Base-by-base conservation (phyloP, 2,888 invertebrate genomes). In the Xanthia icteritia region DNA sequence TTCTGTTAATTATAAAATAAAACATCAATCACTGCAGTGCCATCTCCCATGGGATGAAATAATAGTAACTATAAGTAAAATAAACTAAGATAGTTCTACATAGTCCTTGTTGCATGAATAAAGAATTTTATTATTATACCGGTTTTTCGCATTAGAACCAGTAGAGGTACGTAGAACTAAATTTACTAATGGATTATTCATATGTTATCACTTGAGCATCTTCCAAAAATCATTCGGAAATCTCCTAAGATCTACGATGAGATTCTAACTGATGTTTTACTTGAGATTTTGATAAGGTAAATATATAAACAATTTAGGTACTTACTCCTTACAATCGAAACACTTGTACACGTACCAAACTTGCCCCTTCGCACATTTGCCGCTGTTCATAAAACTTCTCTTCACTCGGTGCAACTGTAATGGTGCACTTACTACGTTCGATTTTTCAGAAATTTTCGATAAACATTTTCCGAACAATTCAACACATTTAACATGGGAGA, bases 261-360 rank as follows among this genome's bases (percentile, higher is more conserved):
- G 23, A 27, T 42, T 17, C 11, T 1, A 4, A 1, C 2, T 9
- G 23, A 66, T 4, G 23, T 4, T 51, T 31, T 36, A 17, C 2
- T 23, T 23, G 23, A 51, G 36, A 54, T 54, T 17, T 68, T 54
- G 11, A 11, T 17, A 51, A 17, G 9, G 0, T 27, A 27, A 36
- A 39, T 20, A 13, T 11, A 20, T 45, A 31, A 15, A 31, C 17
- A 39, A 48, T 5, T 9, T 2, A 31, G 4, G 0, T 69, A 84
- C 84, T 86, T 48, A 86, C 87, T 27, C 2, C 1, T 66, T n/a
- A 60, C 79, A 85, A 13, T 73, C 27, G 27, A 54, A 73, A 20
- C 86, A 86, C 42, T 5, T 60, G 20, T 73, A 63, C 0, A 31
- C 2, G 23, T 70, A 78, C 82, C 85, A 78, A 13, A 65, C 36